These are phyloP conservation scores for Trigoniulus corallinus DNA, from an alignment of 1,140 invertebrate species.

Conservation along the genomic window DNA sequence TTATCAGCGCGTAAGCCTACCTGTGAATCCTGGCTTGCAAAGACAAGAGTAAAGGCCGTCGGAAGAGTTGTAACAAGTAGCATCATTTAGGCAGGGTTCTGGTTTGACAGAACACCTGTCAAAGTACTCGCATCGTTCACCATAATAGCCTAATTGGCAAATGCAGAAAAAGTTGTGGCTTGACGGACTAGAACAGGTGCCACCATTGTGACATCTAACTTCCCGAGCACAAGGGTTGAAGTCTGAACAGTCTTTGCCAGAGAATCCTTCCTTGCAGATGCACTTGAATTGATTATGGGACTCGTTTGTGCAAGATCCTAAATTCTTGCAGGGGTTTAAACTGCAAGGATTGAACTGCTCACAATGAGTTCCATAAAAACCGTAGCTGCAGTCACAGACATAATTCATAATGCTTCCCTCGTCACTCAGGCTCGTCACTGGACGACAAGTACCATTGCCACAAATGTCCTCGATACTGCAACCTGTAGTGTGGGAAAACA, in stretches of 20 bases:
- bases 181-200: slow-evolving; percentile 14
- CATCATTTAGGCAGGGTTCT: slow-evolving; percentile 17
- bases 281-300: slow-evolving; percentile 4
- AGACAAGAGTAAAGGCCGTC: slow-evolving; percentile 11
- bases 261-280: slow-evolving; percentile 3
- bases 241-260: slow-evolving; percentile 5
- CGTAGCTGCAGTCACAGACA: slow-evolving; percentile 12
- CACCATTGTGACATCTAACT: slow-evolving; percentile 13
- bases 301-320: slow-evolving; percentile 10
- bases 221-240: slow-evolving; percentile 7
- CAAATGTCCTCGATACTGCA: too few species aligned
- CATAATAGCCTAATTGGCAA: slow-evolving; percentile 23
- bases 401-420: too few species aligned
- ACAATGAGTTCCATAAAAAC: slow-evolving; percentile 9
- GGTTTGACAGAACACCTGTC: slow-evolving; percentile 21
- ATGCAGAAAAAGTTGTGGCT: slow-evolving; percentile 19
- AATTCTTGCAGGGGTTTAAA: neutral
- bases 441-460: neutral
- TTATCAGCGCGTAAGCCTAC: too few species aligned
- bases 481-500: too few species aligned
- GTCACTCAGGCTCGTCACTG: too few species aligned
- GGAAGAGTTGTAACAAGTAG: slow-evolving; percentile 12
- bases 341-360: slow-evolving; percentile 1
- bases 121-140: slow-evolving; percentile 20
- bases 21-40: slow-evolving; percentile 11